Evolutionary conservation across 2,888 invertebrate species (phyloP).

Genomic region (Cephus rjabovi): DNA sequence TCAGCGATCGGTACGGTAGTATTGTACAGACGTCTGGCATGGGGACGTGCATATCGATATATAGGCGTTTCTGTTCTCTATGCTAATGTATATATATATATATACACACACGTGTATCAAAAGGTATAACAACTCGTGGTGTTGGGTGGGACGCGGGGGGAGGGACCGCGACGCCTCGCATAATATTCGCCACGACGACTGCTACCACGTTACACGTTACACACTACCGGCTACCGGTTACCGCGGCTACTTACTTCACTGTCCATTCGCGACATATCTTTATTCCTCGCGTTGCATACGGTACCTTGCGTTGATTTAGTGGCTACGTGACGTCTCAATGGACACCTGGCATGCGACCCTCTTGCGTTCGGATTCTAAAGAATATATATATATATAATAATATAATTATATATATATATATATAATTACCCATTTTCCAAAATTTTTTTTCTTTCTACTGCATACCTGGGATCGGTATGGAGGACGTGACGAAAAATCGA

Average conservation of each 20-base stretch:
- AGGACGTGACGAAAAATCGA: background rate
- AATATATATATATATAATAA: too few species aligned
- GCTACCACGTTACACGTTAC: background rate
- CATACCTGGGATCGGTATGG: background rate
- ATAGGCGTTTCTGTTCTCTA: background rate
- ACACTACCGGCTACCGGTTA: background rate
- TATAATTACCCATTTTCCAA: background rate
- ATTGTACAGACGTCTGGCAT: constrained; percentile 9
- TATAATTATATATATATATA: too few species aligned
- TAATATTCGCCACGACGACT: constrained; percentile 4
- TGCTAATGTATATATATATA: background rate
- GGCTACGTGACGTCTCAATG: constrained; percentile 9
- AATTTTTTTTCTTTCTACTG: background rate
- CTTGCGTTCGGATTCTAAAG: background rate
- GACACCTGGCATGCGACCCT: constrained; percentile 4
- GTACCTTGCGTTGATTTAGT: constrained; percentile 1
- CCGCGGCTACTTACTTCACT: background rate
- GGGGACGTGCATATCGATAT: background rate
- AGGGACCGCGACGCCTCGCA: constrained; percentile 2
- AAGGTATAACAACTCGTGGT: background rate
- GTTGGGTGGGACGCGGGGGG: background rate
- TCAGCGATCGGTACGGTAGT: constrained; percentile 12
- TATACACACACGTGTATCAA: background rate
- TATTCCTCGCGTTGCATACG: constrained; percentile 5
- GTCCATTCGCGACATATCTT: background rate